A percentile compares a stretch with the other conserved stretches of the same genome.
phyloP scores from a whole-genome alignment of 2,113 vertebrate species.

The Quiscalus mexicanus region DNA sequence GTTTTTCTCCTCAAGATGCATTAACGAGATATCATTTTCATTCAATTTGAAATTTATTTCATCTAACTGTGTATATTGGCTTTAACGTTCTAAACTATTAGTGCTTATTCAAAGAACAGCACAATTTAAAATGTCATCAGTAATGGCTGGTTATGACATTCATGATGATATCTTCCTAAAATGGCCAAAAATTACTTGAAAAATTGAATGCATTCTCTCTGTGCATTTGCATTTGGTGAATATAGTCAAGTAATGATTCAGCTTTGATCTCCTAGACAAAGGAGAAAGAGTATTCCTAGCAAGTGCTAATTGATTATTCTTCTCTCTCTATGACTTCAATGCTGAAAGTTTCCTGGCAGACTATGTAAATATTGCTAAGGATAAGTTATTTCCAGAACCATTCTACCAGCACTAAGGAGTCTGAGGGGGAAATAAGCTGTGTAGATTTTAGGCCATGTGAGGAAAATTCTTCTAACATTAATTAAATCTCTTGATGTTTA shows the following conservation, averaged over 20 bases:
- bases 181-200: constrained; percentile 14
- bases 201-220: constrained; percentile 14
- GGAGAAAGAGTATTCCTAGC: background rate
- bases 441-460: constrained; percentile 70
- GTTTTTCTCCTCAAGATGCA: background rate
- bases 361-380: constrained; percentile 31
- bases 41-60: constrained; percentile 1
- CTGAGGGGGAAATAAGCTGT: constrained; percentile 71
- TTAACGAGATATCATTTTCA: background rate
- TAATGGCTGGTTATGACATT: background rate
- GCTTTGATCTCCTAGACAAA: background rate
- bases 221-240: constrained; percentile 4
- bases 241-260: background rate
- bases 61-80: background rate
- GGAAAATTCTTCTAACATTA: constrained; percentile 73
- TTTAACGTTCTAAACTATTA: constrained; percentile 13
- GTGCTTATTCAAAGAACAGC: background rate
- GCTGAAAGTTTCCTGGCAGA: constrained; percentile 20
- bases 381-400: constrained; percentile 37
- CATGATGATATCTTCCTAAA: constrained; percentile 23
- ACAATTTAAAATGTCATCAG: background rate
- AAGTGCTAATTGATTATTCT: constrained; percentile 46
- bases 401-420: constrained; percentile 63
- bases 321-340: constrained; percentile 10
- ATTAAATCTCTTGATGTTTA: constrained; percentile 75